Base-by-base conservation (phyloP, 1,140 invertebrate species). In the Bathynomus jamesi region DNA sequence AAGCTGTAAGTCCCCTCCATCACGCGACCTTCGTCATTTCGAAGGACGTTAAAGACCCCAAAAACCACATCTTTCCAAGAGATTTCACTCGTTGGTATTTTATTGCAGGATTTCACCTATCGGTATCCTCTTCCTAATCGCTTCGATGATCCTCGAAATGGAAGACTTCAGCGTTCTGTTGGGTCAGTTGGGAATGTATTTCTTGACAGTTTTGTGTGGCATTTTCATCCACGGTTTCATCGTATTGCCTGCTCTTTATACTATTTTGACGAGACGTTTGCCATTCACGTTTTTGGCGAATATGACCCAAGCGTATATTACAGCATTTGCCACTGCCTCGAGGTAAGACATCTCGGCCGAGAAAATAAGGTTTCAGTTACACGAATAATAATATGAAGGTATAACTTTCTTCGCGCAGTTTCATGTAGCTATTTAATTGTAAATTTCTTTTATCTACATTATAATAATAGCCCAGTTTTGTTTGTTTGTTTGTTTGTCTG, bases 291-390 rank as follows among this genome's bases (percentile, higher is more conserved):
- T 90, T 74, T 88, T 95, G 75, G 87, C 85, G 21, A 90, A 92
- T 79, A 91, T 96, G 85, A 87, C 90, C 73, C 92, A 95, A 80
- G 93, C 94, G 21, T 84, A 94, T 80, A 89, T 90, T 7, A 96
- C 94, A 0, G 94, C 93, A 31, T 95, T 96, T 81, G 93, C 93
- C 80, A 96, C 94, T 62, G 90, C 91, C 69, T 95, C 93, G n/a
- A 93, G 91, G 91, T 92, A 83, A 72, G 65, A 53, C 25, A 5
- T 17, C 11, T n/a, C n/a, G n/a, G n/a, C n/a, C n/a, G n/a, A n/a
- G n/a, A n/a, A n/a, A n/a, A n/a, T n/a, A n/a, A n/a, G n/a, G n/a
- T n/a, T n/a, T n/a, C n/a, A n/a, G n/a, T n/a, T n/a, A n/a, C n/a
- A n/a, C n/a, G n/a, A n/a, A n/a, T n/a, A n/a, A n/a, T n/a, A n/a